Conservation (phyloP, 1,140 invertebrate species). For the Hermatobates lingyangjiaoensis region DNA sequence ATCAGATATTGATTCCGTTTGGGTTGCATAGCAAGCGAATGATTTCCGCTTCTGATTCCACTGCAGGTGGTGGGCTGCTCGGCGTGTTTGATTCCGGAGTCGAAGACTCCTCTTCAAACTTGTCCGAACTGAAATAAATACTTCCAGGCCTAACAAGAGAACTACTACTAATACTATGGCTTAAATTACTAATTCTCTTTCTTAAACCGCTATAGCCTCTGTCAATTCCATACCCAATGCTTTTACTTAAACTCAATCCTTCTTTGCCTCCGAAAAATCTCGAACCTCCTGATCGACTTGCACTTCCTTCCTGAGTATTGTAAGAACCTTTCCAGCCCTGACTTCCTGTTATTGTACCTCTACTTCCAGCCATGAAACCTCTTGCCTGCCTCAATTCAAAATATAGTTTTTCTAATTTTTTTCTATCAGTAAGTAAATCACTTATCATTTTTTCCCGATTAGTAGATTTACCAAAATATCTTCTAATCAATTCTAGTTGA, state of each 20-base stretch:
- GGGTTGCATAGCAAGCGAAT: constrained; percentile 25
- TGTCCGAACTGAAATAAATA: background rate
- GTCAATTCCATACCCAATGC: background rate
- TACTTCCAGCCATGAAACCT: constrained; percentile 35
- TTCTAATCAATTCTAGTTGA: constrained; percentile 38
- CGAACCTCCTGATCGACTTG: background rate
- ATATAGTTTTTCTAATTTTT: constrained; percentile 46
- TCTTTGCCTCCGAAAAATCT: background rate
- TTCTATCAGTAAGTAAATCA: constrained; percentile 46
- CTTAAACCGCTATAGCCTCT: background rate
- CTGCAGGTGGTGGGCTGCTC: constrained; percentile 39
- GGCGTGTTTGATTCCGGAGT: constrained; percentile 16
- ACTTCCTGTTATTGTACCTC: constrained; percentile 1
- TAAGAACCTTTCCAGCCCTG: background rate
- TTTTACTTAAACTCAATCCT: background rate
- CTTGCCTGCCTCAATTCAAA: constrained; percentile 48
- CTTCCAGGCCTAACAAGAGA: background rate
- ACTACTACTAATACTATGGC: background rate
- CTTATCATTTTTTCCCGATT: constrained; percentile 46
- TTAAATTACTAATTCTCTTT: background rate
- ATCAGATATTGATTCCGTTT: constrained; percentile 37
- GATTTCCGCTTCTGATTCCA: constrained; percentile 34
- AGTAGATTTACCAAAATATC: constrained; percentile 41
- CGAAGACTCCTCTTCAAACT: constrained; percentile 2
- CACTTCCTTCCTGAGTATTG: background rate